Base-by-base conservation (phyloP, 92 coral and sea anemone species). In the Pocillopora grandis region DNA sequence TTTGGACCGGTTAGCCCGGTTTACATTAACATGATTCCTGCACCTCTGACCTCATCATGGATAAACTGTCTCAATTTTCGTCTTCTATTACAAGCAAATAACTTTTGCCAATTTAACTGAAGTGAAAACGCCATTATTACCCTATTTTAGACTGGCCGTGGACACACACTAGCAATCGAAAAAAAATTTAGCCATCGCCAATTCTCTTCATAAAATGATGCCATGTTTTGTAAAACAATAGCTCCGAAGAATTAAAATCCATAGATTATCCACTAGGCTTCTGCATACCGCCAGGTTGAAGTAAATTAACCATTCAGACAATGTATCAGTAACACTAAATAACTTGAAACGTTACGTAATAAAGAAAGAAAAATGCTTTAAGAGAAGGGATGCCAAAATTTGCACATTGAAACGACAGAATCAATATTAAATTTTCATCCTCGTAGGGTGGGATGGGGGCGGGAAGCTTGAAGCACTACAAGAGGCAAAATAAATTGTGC, bases 1-100 rank as follows among this genome's bases (percentile, higher is more conserved):
- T 80, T 80, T 80, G 84, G 84, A 68, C 76, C 33, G 31, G 66
- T 49, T 67, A 75, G 84, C 55, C 76, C 19, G 31, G 66, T 49
- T 67, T 79, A 13, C 31, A 48, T 55, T 66, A 52, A n/a, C 37
- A 11, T 20, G 11, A 35, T 11, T 66, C 12, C 13, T 16, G 48
- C 42, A 12, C 9, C 0, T 3, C 31, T 35, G 74, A 69, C 74
- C 56, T 37, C 20, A 3, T 10, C 74, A 48, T 33, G 11, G 31
- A 36, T 31, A 9, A 36, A 2, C 8, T 10, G n/a, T 17, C 11
- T 35, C 10, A 16, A 33, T 15, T 15, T 12, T 49, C 9, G 36
- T 19, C 27, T 15, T 36, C 2, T 52, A 36, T 35, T n/a, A 13
- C 36, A 33, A 20, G 72, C 9, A 33, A 68, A 2, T 13, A 11